Evolutionary conservation across 1,140 invertebrate species (phyloP), one percentile per base, ranked within the genome.

Genomic region (Macrosteles quadrilineatus): DNA sequence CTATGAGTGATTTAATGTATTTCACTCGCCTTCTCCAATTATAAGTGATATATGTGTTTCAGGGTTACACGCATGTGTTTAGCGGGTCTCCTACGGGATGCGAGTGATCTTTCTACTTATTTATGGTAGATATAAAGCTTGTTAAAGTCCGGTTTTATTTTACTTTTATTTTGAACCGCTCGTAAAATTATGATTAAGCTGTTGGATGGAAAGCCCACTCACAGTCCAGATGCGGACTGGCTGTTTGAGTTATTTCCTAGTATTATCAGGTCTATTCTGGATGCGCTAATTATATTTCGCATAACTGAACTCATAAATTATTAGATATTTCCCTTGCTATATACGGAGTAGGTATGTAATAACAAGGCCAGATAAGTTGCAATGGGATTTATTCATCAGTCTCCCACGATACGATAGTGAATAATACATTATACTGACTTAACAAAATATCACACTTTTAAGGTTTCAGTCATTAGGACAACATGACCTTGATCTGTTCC

Each of bases 361-460:
- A 66, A 66, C 12, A 21, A 66, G 63, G 17, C 32, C 23, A n/a
- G 43, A 6, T 66, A 45, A 23, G n/a, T 66, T 66, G 32, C 63
- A 66, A 66, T 66, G 63, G 63, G 63, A 66, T 66, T 66, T 66
- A 66, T 66, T 66, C 19, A 63, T 66, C 32, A 66, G 40, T 43
- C 32, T 66, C 63, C 63, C 63, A 66, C 29, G 31, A 66, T 40
- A 43, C 23, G 59, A 59, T 32, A 66, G 40, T 66, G 63, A 69
- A 57, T 30, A 32, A 69, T 69, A 69, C 53, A 59, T 36, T 43
- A 59, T 66, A 66, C 50, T 69, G 57, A 69, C 67, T 69, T 69
- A 69, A 43, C 36, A 57, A 69, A 69, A 69, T 69, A 69, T 69
- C 68, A 69, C 68, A 69, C 68, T 63, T 69, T 69, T 69, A 63